A percentile compares a stretch with the other conserved stretches of the same genome.
Conservation (phyloP, 64 coral and sea anemone genomes). For the Stichodactyla helianthus region DNA sequence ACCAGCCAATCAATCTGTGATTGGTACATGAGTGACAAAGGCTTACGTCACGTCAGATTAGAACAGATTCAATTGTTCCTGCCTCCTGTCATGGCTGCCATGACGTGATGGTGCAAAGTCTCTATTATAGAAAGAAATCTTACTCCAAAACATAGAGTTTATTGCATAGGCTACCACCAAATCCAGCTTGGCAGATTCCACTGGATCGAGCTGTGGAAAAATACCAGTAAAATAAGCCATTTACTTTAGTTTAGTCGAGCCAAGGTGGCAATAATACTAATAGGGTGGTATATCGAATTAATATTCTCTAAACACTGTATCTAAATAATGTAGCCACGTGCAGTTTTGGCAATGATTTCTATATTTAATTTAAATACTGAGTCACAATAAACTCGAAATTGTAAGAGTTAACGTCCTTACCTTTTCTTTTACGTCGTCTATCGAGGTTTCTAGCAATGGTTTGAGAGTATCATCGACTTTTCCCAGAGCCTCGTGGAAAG, state of each 20-base stretch:
- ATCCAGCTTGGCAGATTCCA: constrained; percentile 88
- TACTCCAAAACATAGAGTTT: constrained; percentile 99
- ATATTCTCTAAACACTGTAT: neutral
- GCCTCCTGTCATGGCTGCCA: too few relatives aligned
- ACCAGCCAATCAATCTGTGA: too few relatives aligned
- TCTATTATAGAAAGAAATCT: constrained; percentile 13
- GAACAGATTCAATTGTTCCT: too few relatives aligned
- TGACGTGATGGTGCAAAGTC: too few relatives aligned
- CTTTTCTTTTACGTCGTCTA: constrained; percentile 72
- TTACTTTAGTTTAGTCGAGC: too few relatives aligned
- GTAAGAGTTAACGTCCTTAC: constrained; percentile 16
- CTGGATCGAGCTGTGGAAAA: constrained; percentile 48
- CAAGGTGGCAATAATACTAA: too few relatives aligned
- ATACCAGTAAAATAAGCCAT: neutral
- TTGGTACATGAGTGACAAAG: too few relatives aligned
- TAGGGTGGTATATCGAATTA: too few relatives aligned
- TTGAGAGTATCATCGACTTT: constrained; percentile 89
- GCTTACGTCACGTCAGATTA: too few relatives aligned
- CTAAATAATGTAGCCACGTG: neutral
- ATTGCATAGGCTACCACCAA: constrained; percentile 88
- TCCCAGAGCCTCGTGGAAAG: constrained; percentile 74
- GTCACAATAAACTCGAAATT: neutral
- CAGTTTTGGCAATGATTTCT: neutral
- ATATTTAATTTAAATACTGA: neutral
- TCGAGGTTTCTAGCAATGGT: constrained; percentile 54